These are phyloP conservation scores for Alloscopus bannaensis DNA, from an alignment of 2,888 invertebrate genomes.

Conservation along the genomic window DNA sequence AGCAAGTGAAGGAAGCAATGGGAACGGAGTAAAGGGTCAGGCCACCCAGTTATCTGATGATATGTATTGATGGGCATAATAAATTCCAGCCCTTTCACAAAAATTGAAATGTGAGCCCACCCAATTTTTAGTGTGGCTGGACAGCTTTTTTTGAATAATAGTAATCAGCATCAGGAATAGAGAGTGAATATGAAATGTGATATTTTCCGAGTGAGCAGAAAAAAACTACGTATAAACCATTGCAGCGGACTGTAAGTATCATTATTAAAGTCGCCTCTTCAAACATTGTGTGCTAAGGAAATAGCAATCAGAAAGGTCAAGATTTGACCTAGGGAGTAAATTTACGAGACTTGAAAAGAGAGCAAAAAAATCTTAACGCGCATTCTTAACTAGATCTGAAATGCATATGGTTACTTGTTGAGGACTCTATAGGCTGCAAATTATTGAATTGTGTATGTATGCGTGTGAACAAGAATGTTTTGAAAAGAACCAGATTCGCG, in stretches of 20 bases:
- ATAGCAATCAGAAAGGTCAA: conserved; percentile 36
- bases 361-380: too few relatives aligned
- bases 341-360: too few relatives aligned
- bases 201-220: too few relatives aligned
- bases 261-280: background rate
- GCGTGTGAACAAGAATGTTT: too few relatives aligned
- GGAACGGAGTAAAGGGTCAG: conserved; percentile 65
- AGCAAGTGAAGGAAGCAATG: conserved; percentile 45
- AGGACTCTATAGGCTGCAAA: too few relatives aligned
- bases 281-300: background rate
- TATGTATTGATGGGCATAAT: conserved; percentile 68
- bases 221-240: background rate
- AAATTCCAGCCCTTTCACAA: conserved; percentile 69
- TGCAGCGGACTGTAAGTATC: background rate
- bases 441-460: too few relatives aligned
- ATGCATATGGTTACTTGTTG: too few relatives aligned
- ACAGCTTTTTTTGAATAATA: conserved; percentile 46
- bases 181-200: background rate
- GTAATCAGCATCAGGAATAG: conserved; percentile 44
- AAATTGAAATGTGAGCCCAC: conserved; percentile 70
- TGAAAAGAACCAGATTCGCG: too few relatives aligned
- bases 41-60: conserved; percentile 70
- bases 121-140: conserved; percentile 64
- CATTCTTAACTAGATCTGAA: too few relatives aligned
- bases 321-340: background rate